Conservation (phyloP, 2,888 invertebrate species). For the Plagiodera versicolora region DNA sequence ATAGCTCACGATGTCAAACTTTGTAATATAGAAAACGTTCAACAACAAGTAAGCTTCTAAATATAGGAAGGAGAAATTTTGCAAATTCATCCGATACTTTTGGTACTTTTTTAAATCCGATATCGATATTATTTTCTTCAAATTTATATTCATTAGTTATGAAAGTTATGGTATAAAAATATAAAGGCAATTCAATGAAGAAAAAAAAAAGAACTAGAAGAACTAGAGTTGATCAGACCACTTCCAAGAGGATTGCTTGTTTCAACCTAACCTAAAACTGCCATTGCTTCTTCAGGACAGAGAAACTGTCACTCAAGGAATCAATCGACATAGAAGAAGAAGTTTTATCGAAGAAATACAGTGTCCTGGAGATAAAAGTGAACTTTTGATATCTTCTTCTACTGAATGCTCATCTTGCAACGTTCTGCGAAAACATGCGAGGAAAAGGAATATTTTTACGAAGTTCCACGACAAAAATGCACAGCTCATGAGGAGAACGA, state of each 20-base stretch:
- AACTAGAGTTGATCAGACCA: too few species aligned
- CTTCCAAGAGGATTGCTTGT: too few species aligned
- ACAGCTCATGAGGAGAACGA: conserved; percentile 17
- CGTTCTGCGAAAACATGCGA: background rate
- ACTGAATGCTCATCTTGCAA: conserved; percentile 11
- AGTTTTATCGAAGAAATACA: background rate
- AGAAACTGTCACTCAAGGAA: background rate
- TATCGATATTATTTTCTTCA: too few species aligned
- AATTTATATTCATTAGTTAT: too few species aligned
- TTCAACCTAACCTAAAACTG: too few species aligned
- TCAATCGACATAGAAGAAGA: conserved; percentile 7
- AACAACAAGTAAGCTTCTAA: too few species aligned
- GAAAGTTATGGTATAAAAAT: too few species aligned
- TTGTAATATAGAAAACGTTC: conserved; percentile 5
- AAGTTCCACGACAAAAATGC: conserved; percentile 15
- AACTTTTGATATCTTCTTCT: conserved; percentile 8
- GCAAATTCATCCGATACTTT: too few species aligned
- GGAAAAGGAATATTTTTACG: conserved; percentile 13
- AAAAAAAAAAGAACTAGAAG: too few species aligned
- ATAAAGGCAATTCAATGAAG: too few species aligned
- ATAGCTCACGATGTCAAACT: conserved; percentile 4
- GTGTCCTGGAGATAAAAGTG: conserved; percentile 13
- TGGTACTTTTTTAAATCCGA: too few species aligned
- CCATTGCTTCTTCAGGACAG: background rate
- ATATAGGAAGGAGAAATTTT: too few species aligned